Percentiles rank a stretch among this genome's conserved stretches.
These are phyloP conservation scores for Tapera naevia DNA, from an alignment of 2,797 vertebrate genomes.

Conservation along the genomic window DNA sequence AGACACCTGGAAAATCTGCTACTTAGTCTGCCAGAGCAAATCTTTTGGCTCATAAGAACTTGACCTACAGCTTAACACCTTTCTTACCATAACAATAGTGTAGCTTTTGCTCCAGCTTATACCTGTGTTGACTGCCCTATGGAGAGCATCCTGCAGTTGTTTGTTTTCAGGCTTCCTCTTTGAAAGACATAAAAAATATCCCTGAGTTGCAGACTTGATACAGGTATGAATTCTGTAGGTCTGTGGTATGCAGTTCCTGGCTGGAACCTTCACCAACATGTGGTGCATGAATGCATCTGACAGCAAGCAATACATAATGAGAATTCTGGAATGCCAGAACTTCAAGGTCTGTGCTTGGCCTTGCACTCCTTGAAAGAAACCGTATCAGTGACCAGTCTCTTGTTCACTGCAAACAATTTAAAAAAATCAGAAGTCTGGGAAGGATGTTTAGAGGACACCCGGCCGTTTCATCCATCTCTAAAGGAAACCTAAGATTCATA, in stretches of 20 bases:
- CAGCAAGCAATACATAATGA: background rate
- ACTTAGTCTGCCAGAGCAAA: background rate
- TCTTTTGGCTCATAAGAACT: background rate
- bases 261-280: background rate
- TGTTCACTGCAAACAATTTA: background rate
- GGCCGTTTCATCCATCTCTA: background rate
- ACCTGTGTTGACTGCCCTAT: background rate
- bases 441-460: background rate
- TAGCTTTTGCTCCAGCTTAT: background rate
- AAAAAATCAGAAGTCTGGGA: background rate
- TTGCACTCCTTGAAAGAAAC: background rate
- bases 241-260: background rate
- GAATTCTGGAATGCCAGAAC: background rate
- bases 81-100: background rate
- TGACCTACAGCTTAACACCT: background rate
- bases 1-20: constrained; percentile 34
- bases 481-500: background rate
- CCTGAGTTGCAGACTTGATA: background rate
- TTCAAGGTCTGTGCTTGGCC: background rate
- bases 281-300: background rate
- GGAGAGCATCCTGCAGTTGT: background rate
- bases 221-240: background rate
- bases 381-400: background rate
- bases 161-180: background rate
- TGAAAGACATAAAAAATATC: background rate